phyloP scores from a whole-genome alignment of 1,140 invertebrate genomes.

The Metaphire vulgaris region DNA sequence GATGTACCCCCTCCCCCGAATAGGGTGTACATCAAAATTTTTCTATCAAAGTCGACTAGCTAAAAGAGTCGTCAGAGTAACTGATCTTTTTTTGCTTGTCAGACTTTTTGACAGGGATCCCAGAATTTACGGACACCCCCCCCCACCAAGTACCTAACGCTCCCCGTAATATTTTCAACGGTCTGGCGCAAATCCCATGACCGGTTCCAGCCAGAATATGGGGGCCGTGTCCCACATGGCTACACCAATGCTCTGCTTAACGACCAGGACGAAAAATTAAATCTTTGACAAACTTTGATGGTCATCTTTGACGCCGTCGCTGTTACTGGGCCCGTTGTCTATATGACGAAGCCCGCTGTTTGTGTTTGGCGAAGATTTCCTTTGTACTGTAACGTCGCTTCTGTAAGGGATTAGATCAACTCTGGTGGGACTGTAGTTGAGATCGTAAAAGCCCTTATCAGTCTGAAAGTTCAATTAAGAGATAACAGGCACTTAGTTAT shows the following conservation, averaged over 20 bases:
- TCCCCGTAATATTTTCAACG: too few species aligned
- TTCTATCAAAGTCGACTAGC: too few species aligned
- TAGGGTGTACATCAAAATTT: too few species aligned
- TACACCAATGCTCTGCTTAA: too few species aligned
- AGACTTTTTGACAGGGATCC: too few species aligned
- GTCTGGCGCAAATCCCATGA: background rate
- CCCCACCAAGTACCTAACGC: too few species aligned
- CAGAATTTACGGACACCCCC: too few species aligned
- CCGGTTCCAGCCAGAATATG: background rate
- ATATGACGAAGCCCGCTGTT: background rate
- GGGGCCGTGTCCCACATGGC: background rate
- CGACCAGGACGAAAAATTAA: background rate
- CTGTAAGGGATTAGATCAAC: background rate
- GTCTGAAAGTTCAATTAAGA: background rate
- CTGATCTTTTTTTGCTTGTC: too few species aligned
- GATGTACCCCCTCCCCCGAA: too few species aligned
- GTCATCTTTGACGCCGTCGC: background rate
- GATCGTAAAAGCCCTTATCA: background rate
- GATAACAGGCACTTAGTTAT: background rate
- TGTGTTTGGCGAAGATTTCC: background rate
- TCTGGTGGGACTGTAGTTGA: background rate
- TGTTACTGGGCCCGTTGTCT: background rate
- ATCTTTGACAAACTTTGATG: background rate
- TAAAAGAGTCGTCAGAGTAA: too few species aligned
- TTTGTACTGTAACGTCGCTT: background rate